A percentile compares a stretch with the other conserved stretches of the same genome.
These are phyloP conservation scores for Cataglyphis cursor DNA, from an alignment of 2,888 invertebrate species.

Conservation along the genomic window DNA sequence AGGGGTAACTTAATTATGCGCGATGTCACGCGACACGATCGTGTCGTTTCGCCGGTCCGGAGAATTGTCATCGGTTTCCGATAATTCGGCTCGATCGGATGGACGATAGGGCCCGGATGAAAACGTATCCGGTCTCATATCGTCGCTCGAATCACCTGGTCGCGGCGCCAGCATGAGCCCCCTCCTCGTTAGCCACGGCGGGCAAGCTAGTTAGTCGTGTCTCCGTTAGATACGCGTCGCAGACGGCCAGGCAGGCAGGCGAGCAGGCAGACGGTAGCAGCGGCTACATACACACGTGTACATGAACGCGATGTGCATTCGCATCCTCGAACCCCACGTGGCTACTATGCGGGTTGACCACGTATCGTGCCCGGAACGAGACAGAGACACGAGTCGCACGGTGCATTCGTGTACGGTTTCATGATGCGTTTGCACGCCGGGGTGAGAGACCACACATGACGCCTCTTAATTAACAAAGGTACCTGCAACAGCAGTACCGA, in stretches of 20 bases:
- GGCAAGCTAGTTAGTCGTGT: conserved; percentile 68
- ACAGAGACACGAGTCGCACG: conserved; percentile 57
- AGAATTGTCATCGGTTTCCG: conserved; percentile 70
- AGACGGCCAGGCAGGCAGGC: conserved; percentile 15
- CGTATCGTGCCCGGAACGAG: conserved; percentile 67
- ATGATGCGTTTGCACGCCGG: conserved; percentile 57
- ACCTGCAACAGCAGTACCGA: conserved; percentile 64
- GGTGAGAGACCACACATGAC: conserved; percentile 80
- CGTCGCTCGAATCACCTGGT: conserved; percentile 69
- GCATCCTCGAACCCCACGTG: conserved; percentile 61
- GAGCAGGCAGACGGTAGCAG: not conserved
- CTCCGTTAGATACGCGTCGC: conserved; percentile 62
- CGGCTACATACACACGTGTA: conserved; percentile 1
- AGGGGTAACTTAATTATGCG: conserved; percentile 65
- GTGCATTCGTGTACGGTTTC: conserved; percentile 68
- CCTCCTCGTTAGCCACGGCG: conserved; percentile 70
- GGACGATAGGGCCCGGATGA: conserved; percentile 61
- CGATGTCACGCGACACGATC: conserved; percentile 70
- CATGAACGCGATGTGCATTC: conserved; percentile 14
- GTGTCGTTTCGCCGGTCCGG: conserved; percentile 32
- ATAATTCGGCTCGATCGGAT: conserved; percentile 73
- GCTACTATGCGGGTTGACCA: conserved; percentile 69
- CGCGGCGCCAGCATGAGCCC: conserved; percentile 61
- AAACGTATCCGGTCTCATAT: conserved; percentile 64
- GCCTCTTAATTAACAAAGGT: conserved; percentile 83